A percentile compares a stretch with the other conserved stretches of the same genome.
Conservation (phyloP, 1,140 invertebrate species). For the Drosophila yakuba region DNA sequence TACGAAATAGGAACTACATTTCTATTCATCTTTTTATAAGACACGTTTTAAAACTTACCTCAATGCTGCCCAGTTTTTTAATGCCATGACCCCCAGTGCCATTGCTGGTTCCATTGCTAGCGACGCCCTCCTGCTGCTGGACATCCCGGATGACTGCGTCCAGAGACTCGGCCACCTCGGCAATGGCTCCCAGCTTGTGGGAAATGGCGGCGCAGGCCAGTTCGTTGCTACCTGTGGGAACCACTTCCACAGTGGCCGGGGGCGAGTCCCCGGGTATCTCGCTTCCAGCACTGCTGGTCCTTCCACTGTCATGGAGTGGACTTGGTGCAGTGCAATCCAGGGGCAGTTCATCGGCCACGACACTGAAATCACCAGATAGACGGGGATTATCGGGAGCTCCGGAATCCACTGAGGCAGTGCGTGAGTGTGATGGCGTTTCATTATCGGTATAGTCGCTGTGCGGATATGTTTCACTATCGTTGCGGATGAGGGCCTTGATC, state of each 20-base stretch:
- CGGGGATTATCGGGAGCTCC: slow-evolving; percentile 30
- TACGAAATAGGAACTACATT: background rate
- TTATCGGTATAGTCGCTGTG: slow-evolving; percentile 70
- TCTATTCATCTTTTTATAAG: too few relatives aligned
- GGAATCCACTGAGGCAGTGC: slow-evolving; percentile 69
- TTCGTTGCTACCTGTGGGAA: slow-evolving; percentile 85
- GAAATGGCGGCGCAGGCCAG: slow-evolving; percentile 89
- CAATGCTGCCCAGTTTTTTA: slow-evolving; percentile 76
- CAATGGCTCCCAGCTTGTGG: slow-evolving; percentile 88
- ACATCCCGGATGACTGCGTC: slow-evolving; percentile 87
- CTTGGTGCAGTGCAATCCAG: slow-evolving; percentile 59
- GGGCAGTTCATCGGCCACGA: slow-evolving; percentile 71
- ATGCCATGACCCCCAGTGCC: slow-evolving; percentile 12
- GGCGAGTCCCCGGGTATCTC: slow-evolving; percentile 20
- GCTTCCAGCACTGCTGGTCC: slow-evolving; percentile 63
- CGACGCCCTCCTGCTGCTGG: slow-evolving; percentile 80
- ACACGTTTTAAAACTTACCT: slow-evolving; percentile 49
- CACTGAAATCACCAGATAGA: slow-evolving; percentile 65
- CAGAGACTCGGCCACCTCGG: slow-evolving; percentile 88
- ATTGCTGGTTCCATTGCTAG: slow-evolving; percentile 4
- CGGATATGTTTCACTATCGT: slow-evolving; percentile 75
- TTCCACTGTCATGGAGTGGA: slow-evolving; percentile 67
- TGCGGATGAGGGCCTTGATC: slow-evolving; percentile 70
- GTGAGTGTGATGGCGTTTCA: slow-evolving; percentile 66
- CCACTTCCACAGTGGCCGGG: slow-evolving; percentile 43